Evolutionary conservation across 2,113 vertebrate species (phyloP).

Genomic region (Gopherus flavomarginatus): DNA sequence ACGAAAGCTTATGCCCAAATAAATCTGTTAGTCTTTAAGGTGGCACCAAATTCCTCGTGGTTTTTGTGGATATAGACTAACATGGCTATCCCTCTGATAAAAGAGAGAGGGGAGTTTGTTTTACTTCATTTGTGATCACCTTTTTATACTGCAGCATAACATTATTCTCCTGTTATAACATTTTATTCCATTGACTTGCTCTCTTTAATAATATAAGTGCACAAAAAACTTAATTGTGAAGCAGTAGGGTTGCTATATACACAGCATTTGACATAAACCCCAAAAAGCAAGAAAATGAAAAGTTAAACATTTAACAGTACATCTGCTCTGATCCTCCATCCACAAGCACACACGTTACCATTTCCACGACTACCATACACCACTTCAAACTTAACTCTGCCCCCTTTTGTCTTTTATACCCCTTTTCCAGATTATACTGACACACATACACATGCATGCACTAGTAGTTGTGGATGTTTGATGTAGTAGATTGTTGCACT

Average conservation of each 20-base stretch:
- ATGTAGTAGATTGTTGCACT: not conserved
- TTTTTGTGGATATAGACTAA: too few relatives aligned
- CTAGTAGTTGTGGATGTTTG: not conserved
- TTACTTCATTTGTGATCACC: not conserved
- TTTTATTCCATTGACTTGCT: not conserved
- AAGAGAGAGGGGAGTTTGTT: not conserved
- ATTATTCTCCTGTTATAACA: not conserved
- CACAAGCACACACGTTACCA: not conserved
- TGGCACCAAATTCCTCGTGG: too few relatives aligned
- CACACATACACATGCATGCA: not conserved
- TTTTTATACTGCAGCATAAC: not conserved
- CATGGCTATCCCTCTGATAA: not conserved
- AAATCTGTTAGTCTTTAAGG: too few relatives aligned
- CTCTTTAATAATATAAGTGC: not conserved
- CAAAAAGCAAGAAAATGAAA: not conserved
- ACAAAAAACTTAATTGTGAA: not conserved
- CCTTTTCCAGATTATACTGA: not conserved
- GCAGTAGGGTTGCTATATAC: not conserved
- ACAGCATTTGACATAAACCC: not conserved
- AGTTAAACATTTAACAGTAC: not conserved
- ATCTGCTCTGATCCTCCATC: not conserved
- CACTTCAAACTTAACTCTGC: not conserved
- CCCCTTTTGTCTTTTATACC: not conserved
- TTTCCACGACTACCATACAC: not conserved
- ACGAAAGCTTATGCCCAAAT: too few relatives aligned